Percentiles rank a stretch among this genome's conserved stretches.
phyloP scores from a whole-genome alignment of 2,888 invertebrate genomes.

The Portevinia maculata region DNA sequence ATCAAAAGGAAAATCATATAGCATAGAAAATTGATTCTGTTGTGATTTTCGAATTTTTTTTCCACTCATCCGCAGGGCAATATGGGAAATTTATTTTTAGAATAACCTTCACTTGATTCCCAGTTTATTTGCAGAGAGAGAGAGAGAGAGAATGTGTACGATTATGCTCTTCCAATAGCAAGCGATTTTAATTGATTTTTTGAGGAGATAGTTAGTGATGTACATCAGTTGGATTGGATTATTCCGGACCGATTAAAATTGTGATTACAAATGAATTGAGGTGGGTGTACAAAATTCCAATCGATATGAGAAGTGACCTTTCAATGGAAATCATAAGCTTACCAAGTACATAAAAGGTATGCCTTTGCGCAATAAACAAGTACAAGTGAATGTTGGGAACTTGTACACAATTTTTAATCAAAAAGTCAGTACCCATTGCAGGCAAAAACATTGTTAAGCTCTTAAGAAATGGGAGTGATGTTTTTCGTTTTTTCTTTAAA shows the following conservation, averaged over 20 bases:
- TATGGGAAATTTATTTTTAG: conserved; percentile 1
- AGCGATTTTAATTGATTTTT: conserved; percentile 22
- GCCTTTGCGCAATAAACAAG: background rate
- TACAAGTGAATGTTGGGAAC: background rate
- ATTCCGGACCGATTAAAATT: background rate
- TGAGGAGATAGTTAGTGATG: background rate
- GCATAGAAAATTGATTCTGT: conserved; percentile 16
- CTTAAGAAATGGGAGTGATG: conserved; percentile 18
- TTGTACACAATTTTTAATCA: conserved; percentile 18
- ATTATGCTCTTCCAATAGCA: background rate
- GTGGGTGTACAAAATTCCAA: background rate
- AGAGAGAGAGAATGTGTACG: too few relatives aligned
- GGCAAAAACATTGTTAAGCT: conserved; percentile 23
- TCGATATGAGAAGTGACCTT: conserved; percentile 13
- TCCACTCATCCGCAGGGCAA: background rate
- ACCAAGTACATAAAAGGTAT: background rate
- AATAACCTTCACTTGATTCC: conserved; percentile 19
- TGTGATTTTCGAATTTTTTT: conserved; percentile 14
- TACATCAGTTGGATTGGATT: background rate
- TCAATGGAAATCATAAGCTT: background rate
- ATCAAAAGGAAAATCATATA: conserved; percentile 10
- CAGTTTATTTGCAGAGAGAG: conserved; percentile 10
- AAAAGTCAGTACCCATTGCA: conserved; percentile 20
- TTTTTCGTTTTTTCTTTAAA: conserved; percentile 21
- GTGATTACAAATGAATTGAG: too few relatives aligned